Conservation (phyloP, 2,113 vertebrate genomes). For the Istiophorus platypterus region DNA sequence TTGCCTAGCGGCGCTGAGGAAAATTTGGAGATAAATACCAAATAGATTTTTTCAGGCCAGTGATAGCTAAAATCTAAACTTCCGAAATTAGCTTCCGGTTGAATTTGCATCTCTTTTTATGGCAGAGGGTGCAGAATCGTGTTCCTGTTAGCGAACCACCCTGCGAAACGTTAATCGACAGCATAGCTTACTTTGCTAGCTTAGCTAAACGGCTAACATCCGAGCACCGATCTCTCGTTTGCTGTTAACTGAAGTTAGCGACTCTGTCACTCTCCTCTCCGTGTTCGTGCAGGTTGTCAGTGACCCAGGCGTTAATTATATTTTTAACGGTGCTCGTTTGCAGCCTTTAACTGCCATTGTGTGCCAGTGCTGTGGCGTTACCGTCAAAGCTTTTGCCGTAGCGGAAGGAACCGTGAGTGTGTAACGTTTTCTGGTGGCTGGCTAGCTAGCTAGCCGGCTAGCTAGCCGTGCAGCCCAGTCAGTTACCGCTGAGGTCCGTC, state of each 20-base stretch:
- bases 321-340: neutral
- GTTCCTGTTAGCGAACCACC: neutral
- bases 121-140: too few species aligned
- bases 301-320: too few species aligned
- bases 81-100: neutral
- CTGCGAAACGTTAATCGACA: neutral
- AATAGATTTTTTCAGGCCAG: neutral
- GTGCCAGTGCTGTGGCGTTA: neutral
- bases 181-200: constrained; percentile 42
- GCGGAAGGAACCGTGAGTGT: neutral
- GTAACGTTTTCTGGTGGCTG: neutral
- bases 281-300: neutral
- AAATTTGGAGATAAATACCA: constrained; percentile 12
- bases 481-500: constrained; percentile 21
- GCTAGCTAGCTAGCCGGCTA: constrained; percentile 30
- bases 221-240: constrained; percentile 26
- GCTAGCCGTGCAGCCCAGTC: constrained; percentile 20
- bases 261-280: neutral
- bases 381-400: neutral
- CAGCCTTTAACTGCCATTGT: neutral
- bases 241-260: neutral
- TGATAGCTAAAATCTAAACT: neutral
- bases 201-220: constrained; percentile 55
- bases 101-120: rapidly evolving
- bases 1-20: constrained; percentile 5